phyloP scores from a whole-genome alignment of 2,797 vertebrate species.

The Bovichtus variegatus region DNA sequence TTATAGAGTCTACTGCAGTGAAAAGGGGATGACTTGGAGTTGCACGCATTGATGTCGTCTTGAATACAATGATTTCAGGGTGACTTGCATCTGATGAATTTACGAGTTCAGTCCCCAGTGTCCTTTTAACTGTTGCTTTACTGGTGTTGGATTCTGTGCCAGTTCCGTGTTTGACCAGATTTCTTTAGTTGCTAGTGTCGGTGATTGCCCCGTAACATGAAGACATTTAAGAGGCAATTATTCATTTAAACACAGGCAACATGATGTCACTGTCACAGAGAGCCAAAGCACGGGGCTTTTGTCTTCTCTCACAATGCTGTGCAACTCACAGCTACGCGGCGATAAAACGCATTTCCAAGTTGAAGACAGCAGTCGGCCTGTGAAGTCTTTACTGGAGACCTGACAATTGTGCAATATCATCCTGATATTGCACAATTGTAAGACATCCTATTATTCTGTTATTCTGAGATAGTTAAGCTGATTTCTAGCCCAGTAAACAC shows the following conservation, averaged over 20 bases:
- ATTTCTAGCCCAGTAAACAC: not conserved
- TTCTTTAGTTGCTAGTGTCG: not conserved
- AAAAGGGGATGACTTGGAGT: slow-evolving; percentile 12
- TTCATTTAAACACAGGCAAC: slow-evolving; percentile 4
- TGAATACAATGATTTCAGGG: slow-evolving; percentile 28
- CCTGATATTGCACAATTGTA: too few relatives aligned
- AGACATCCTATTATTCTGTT: too few relatives aligned
- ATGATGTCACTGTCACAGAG: slow-evolving; percentile 9
- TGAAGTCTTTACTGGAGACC: not conserved
- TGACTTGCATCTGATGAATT: slow-evolving; percentile 23
- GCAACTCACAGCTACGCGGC: not conserved
- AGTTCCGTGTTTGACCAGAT: not conserved
- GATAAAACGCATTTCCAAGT: not conserved
- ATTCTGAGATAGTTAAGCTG: not conserved
- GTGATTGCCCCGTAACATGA: not conserved
- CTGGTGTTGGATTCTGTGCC: not conserved
- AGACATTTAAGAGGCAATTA: slow-evolving; percentile 5
- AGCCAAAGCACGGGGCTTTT: not conserved
- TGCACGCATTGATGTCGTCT: slow-evolving; percentile 25
- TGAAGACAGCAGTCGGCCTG: not conserved
- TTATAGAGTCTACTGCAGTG: slow-evolving; percentile 2
- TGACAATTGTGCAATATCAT: not conserved
- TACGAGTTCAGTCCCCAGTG: slow-evolving; percentile 7
- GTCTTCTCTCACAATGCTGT: not conserved
- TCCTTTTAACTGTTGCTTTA: slow-evolving; percentile 21